Base-by-base conservation (phyloP, 2,888 invertebrate species). In the Caenorhabditis uteleia region DNA sequence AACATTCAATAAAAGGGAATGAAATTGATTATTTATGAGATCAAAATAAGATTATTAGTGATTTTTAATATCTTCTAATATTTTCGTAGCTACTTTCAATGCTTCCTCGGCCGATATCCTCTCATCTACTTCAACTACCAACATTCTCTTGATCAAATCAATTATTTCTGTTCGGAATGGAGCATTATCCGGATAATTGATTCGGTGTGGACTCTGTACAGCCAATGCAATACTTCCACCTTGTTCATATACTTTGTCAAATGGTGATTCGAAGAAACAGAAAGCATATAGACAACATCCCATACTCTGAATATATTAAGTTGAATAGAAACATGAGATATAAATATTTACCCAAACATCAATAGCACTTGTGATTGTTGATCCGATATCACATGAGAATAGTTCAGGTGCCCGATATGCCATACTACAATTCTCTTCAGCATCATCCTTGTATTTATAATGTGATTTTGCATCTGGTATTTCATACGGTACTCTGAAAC, bases 171-270 rank as follows among this genome's bases (percentile, higher is more conserved):
- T n/a, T 40, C 25, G 21, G 29, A 40, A 46, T 3, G 70, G 60
- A 29, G 59, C 53, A 25, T 69, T 61, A 8, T 27, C 7, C 1
- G 71, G 50, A 54, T 74, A 76, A 18, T 55, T 47, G 20, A 79
- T 70, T 45, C 54, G 72, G 7, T 77, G 61, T 4, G 77, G 75
- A 50, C 68, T 74, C 47, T 77, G 79, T 2, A 91, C 91, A 55
- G 92, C 92, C 68, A 93, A 85, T 36, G 92, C 91, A 12, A 93
- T 90, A 74, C 91, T 91, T 84, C 91, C 91, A 1, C 92, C 92
- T 75, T 90, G 87, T 83, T 91, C 91, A 81, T 91, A 90, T 10
- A 91, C 89, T 23, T 88, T 86, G 84, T 93, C 92, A 84, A 90
- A 93, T 0, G 92, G 92, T 38, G 91, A 91, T 83, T 90, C 90